Evolutionary conservation across 2,113 vertebrate species (phyloP).

Genomic region (Tragelaphus scriptus): DNA sequence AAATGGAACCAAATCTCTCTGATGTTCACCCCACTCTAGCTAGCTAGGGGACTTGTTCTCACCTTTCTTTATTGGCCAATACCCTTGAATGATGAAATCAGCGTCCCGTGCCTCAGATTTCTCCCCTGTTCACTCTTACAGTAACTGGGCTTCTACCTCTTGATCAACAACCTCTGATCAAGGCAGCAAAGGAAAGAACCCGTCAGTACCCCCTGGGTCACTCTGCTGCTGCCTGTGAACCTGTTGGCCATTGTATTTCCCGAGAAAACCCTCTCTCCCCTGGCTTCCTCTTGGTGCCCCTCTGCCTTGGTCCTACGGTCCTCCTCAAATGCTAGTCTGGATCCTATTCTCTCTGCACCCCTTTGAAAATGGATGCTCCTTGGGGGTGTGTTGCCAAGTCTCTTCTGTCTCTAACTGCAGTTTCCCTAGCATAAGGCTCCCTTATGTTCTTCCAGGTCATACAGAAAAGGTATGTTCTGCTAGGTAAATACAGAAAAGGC

Average conservation of each 20-base stretch:
- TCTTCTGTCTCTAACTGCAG: not conserved
- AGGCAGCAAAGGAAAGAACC: not conserved
- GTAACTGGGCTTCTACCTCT: not conserved
- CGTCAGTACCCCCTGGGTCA: not conserved
- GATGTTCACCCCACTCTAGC: accelerated
- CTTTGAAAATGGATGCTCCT: not conserved
- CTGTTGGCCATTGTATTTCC: not conserved
- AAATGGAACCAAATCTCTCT: not conserved
- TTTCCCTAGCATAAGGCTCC: not conserved
- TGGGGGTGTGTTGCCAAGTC: not conserved
- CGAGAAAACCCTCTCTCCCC: not conserved
- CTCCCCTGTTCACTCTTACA: not conserved
- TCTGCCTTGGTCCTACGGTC: not conserved
- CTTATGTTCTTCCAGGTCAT: not conserved
- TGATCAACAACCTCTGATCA: not conserved
- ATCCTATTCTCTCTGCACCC: not conserved
- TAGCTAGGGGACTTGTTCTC: not conserved
- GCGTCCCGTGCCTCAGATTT: not conserved
- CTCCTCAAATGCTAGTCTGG: not conserved
- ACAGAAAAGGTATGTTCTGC: not conserved
- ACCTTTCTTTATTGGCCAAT: not conserved
- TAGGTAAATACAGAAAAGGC: not conserved
- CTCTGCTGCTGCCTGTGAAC: not conserved
- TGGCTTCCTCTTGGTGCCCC: not conserved
- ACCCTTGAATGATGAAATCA: not conserved